phyloP scores from a whole-genome alignment of 2,888 invertebrate genomes.

The Timandra comae region DNA sequence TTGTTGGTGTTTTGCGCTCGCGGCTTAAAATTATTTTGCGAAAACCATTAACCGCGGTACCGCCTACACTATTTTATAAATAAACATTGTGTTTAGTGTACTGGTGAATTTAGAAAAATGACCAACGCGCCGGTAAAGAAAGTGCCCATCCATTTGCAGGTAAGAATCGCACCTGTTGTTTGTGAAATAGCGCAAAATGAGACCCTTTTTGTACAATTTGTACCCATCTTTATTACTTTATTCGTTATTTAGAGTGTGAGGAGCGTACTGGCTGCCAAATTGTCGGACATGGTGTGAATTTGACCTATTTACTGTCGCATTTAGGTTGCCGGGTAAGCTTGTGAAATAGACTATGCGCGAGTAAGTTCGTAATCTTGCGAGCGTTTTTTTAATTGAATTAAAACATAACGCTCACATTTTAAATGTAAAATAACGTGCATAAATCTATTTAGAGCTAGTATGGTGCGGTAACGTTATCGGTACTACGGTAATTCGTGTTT shows the following conservation, averaged over 20 bases:
- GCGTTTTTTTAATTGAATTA: conserved; percentile 2
- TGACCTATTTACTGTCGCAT: conserved; percentile 27
- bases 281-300: conserved; percentile 5
- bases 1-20: conserved; percentile 19
- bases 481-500: no score
- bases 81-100: conserved; percentile 58
- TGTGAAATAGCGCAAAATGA: conserved; percentile 26
- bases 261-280: conserved; percentile 11
- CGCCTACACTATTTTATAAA: conserved; percentile 60
- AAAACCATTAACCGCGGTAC: conserved; percentile 38
- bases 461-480: no score
- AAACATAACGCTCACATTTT: not conserved
- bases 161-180: conserved; percentile 73
- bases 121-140: conserved; percentile 90
- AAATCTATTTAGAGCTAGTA: no score
- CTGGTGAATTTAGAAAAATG: conserved; percentile 72
- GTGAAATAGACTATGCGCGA: conserved; percentile 16
- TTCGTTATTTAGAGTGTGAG: conserved; percentile 1
- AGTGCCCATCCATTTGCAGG: conserved; percentile 95
- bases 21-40: conserved; percentile 25
- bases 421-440: conserved; percentile 2
- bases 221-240: not conserved
- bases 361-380: no score
- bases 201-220: conserved; percentile 3
- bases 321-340: conserved; percentile 24